A percentile compares a stretch with the other conserved stretches of the same genome.
Conservation (phyloP, 2,113 vertebrate species). For the Poecile atricapillus region DNA sequence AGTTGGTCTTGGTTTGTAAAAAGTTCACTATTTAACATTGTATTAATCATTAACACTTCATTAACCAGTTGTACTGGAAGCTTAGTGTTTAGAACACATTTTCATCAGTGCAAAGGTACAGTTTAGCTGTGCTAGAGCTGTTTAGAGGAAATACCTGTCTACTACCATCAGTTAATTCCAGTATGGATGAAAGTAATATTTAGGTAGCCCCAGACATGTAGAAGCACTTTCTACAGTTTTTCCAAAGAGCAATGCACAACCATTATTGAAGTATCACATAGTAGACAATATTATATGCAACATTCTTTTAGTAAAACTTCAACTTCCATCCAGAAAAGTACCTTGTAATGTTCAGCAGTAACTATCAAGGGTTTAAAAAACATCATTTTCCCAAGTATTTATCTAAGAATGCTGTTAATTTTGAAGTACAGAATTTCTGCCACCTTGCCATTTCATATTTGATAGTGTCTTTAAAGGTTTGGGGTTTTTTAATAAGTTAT, state of each 20-base stretch:
- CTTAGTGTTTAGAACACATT: neutral
- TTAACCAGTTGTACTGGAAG: neutral
- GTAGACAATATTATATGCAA: neutral
- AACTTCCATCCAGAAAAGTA: neutral
- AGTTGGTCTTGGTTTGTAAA: neutral
- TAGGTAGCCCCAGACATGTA: neutral
- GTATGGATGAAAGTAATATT: neutral
- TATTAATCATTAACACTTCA: neutral
- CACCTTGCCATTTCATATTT: neutral
- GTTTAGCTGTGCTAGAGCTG: neutral
- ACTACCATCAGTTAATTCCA: neutral
- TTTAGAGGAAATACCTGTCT: neutral
- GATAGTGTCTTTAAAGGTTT: neutral
- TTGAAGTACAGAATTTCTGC: neutral
- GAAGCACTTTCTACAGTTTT: neutral
- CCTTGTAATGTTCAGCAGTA: neutral
- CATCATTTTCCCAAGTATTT: neutral
- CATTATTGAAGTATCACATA: neutral
- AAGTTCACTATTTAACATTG: neutral
- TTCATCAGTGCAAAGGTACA: neutral
- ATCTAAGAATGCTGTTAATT: neutral
- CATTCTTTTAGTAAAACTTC: neutral
- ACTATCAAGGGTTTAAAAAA: neutral
- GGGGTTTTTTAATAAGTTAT: rapidly evolving
- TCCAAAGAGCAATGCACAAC: neutral